Conservation (phyloP, 2,888 invertebrate genomes). For the Tortricodes alternella region DNA sequence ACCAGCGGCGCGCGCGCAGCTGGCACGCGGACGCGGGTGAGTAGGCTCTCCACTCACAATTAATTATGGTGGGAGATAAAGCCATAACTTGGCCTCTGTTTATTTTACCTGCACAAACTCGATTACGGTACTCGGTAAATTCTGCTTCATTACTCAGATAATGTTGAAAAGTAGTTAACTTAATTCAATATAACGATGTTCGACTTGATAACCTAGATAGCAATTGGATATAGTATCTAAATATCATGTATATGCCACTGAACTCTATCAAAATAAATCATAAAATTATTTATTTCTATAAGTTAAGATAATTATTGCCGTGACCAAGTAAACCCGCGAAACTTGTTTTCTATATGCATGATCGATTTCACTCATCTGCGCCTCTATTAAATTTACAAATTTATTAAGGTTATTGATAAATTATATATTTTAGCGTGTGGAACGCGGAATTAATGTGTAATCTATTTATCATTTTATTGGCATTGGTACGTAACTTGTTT, state of each 20-base stretch:
- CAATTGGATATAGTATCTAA: constrained; percentile 13
- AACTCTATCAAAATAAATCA: constrained; percentile 5
- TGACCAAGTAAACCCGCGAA: neutral
- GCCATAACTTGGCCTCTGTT: constrained; percentile 44
- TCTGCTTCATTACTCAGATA: constrained; percentile 34
- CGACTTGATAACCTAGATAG: constrained; percentile 8
- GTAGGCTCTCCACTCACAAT: constrained; percentile 46
- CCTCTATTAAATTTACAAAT: neutral
- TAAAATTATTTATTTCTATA: constrained; percentile 2
- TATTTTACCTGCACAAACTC: constrained; percentile 43
- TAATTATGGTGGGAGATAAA: constrained; percentile 53
- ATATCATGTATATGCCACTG: constrained; percentile 15
- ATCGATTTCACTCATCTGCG: neutral
- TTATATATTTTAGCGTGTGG: constrained; percentile 7
- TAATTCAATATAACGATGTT: constrained; percentile 6
- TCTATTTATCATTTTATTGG: constrained; percentile 3
- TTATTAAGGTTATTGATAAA: constrained; percentile 8
- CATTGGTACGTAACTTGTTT: neutral
- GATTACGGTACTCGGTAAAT: constrained; percentile 32
- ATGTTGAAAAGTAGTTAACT: neutral
- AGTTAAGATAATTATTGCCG: no score
- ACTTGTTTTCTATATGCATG: neutral
- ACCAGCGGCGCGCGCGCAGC: constrained; percentile 42
- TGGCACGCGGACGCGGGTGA: constrained; percentile 52
- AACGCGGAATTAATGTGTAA: constrained; percentile 17